Base-by-base conservation (phyloP, 2,113 vertebrate genomes). In the Seriola rivoliana region DNA sequence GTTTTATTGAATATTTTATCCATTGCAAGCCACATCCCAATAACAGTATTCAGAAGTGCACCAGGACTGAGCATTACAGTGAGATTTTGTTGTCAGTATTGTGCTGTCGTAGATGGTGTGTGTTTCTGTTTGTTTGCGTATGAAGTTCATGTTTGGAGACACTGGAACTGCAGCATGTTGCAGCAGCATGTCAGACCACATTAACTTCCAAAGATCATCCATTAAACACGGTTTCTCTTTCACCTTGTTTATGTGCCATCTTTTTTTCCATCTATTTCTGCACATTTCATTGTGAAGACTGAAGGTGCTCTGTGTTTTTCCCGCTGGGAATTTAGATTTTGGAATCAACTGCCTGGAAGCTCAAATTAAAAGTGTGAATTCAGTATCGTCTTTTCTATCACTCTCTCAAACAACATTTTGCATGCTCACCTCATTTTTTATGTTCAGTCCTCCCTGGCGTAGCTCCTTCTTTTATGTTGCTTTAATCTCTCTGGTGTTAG, bases 321-420 rank as follows among this genome's bases (percentile, higher is more conserved):
- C 69, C 59, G 60, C 38, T 57, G 21, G 57, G 55, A 44, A 58
- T 87, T 75, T 62, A 55, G 29, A 59, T 34, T 70, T 79, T 36
- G 17, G 19, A 73, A 63, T 77, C 72, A 36, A 62, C 11, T 64
- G 60, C 64, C 46, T 79, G 63, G 48, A 72, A 70, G 19, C 72
- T 85, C 36, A 42, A 54, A 86, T 82, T 78, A 63, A 78, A 82
- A 58, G 64, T 62, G 48, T 80, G 71, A 85, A 78, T 79, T 72
- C 48, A 68, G 36, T 44, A 71, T 63, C 8, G 1, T 40, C 68
- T 71, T 81, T 85, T 79, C 38, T 65, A 62, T 85, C 68, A 65
- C 40, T 46, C 50, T 36, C 60, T 75, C 38, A 59, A 77, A 70
- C 73, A 82, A 64, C 38, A 48, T 66, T 84, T 80, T 70, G 34